These are phyloP conservation scores for Rhingia campestris DNA, from an alignment of 2,888 invertebrate genomes.

Conservation along the genomic window DNA sequence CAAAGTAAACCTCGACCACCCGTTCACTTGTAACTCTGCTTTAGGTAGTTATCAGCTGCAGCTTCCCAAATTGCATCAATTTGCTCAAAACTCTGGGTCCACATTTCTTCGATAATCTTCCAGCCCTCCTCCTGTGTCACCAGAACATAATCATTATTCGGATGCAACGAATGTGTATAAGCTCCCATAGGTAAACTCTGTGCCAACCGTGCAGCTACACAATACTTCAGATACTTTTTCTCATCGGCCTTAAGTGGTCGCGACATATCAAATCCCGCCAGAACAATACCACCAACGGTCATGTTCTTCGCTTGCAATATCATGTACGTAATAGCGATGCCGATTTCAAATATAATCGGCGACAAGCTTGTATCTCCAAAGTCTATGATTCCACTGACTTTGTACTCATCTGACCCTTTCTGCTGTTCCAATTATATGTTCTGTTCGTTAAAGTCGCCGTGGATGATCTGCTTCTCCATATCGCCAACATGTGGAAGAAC, in stretches of 20 bases:
- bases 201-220: slow-evolving; percentile 90
- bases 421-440: slow-evolving; percentile 87
- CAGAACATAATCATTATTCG: slow-evolving; percentile 90
- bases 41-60: slow-evolving; percentile 85
- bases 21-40: slow-evolving; percentile 83
- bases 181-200: slow-evolving; percentile 92
- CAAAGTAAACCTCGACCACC: neutral
- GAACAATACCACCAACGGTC: slow-evolving; percentile 86
- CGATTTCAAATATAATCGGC: slow-evolving; percentile 92
- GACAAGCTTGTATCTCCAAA: slow-evolving; percentile 92
- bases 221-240: slow-evolving; percentile 87
- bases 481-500: slow-evolving; percentile 85
- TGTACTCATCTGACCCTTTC: slow-evolving; percentile 83
- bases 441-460: slow-evolving; percentile 96
- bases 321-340: slow-evolving; percentile 91
- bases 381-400: slow-evolving; percentile 90
- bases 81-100: slow-evolving; percentile 84
- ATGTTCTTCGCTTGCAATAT: slow-evolving; percentile 87
- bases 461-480: slow-evolving; percentile 89
- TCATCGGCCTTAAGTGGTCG: slow-evolving; percentile 86
- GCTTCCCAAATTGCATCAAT: slow-evolving; percentile 87
- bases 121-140: slow-evolving; percentile 89
- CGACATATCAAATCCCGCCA: slow-evolving; percentile 89
- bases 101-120: slow-evolving; percentile 85
- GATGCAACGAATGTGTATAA: slow-evolving; percentile 89